Conservation (phyloP, 2,113 vertebrate genomes). For the Myocastor coypus region DNA sequence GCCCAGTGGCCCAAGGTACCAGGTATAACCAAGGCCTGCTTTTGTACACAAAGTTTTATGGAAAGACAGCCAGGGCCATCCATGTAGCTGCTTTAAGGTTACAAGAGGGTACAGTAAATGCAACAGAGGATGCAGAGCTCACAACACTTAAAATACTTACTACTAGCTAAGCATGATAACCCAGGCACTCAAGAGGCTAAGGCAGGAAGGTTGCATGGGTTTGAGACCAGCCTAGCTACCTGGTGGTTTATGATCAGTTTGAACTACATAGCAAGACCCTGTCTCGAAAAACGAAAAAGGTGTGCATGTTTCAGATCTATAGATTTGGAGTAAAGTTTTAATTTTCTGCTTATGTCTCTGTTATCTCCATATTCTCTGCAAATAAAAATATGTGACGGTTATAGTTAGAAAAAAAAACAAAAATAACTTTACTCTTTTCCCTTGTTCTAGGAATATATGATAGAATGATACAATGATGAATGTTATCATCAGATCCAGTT, state of each 20-base stretch:
- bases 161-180: neutral
- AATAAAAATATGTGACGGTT: neutral
- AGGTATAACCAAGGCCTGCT: neutral
- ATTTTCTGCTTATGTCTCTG: neutral
- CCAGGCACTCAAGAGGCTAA: neutral
- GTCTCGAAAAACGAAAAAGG: neutral
- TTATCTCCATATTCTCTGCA: conserved; percentile 19
- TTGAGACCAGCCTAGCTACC: neutral
- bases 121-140: neutral
- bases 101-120: neutral
- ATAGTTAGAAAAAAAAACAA: conserved; percentile 32
- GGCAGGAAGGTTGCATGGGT: neutral
- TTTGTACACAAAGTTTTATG: neutral
- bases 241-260: neutral
- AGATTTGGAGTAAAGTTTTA: neutral
- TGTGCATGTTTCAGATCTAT: neutral
- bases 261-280: neutral
- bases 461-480: conserved; percentile 31
- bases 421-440: conserved; percentile 40
- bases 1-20: neutral
- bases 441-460: conserved; percentile 6
- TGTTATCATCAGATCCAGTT: neutral
- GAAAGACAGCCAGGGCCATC: neutral
- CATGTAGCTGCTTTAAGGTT: neutral
- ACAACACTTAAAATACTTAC: neutral